These are phyloP conservation scores for Caenorhabditis wallacei DNA, from an alignment of 2,888 invertebrate species.

Conservation along the genomic window DNA sequence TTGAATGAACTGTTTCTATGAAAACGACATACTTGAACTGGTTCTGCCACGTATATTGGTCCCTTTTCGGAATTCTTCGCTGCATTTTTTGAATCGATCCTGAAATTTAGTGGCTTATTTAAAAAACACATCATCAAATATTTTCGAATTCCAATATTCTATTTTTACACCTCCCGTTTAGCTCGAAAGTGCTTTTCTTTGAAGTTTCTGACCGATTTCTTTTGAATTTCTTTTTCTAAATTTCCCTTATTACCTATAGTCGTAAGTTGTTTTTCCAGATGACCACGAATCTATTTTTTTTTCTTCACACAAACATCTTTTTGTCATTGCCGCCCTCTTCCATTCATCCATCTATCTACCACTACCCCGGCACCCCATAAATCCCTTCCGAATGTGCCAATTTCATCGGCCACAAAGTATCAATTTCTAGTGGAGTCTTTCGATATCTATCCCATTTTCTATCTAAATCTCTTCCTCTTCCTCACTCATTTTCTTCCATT, in stretches of 20 bases:
- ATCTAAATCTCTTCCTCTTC: slow-evolving; percentile 34
- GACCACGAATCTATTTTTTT: slow-evolving; percentile 15
- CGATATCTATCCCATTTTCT: slow-evolving; percentile 22
- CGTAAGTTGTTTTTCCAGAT: slow-evolving; percentile 16
- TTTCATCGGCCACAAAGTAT: slow-evolving; percentile 56
- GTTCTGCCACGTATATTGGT: slow-evolving; percentile 75
- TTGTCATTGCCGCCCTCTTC: slow-evolving; percentile 1
- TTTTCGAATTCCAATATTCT: not conserved
- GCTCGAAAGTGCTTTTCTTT: slow-evolving; percentile 1
- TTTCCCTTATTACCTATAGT: slow-evolving; percentile 27
- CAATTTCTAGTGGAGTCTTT: slow-evolving; percentile 38
- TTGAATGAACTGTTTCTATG: not conserved
- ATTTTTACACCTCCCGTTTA: too few species aligned
- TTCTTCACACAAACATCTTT: slow-evolving; percentile 28
- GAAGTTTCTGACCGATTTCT: not conserved
- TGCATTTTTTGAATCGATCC: slow-evolving; percentile 56
- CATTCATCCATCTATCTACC: not conserved
- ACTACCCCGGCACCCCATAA: slow-evolving; percentile 44
- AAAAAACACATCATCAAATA: not conserved
- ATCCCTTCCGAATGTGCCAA: slow-evolving; percentile 56
- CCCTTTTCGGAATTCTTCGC: slow-evolving; percentile 62
- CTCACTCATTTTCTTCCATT: slow-evolving; percentile 6
- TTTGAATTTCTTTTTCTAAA: not conserved
- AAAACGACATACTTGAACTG: slow-evolving; percentile 63
- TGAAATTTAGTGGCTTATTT: slow-evolving; percentile 16